Percentiles rank a stretch among this genome's conserved stretches.
Conservation (phyloP, 2,113 vertebrate genomes). For the Cettia cetti region DNA sequence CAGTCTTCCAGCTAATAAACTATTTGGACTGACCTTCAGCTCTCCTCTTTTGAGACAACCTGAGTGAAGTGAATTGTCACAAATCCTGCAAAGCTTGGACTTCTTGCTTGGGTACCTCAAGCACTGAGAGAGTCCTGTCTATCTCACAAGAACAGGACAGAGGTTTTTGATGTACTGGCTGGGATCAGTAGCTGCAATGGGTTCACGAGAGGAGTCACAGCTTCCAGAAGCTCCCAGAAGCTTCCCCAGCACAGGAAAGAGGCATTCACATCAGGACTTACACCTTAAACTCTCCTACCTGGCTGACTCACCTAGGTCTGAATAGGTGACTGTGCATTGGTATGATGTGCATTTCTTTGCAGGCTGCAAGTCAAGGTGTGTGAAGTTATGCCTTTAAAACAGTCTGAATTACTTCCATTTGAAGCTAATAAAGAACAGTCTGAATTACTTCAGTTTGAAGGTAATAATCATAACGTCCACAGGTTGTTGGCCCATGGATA, state of each 20-base stretch:
- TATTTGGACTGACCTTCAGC: not conserved
- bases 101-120: not conserved
- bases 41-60: not conserved
- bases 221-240: too few species aligned
- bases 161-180: not conserved
- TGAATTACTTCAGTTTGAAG: not conserved
- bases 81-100: conserved; percentile 1
- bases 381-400: not conserved
- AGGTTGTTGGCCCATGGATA: not conserved
- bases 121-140: not conserved
- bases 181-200: not conserved
- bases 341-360: not conserved
- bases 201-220: not conserved
- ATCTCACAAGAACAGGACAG: not conserved
- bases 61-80: not conserved
- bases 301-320: not conserved
- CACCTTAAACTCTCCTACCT: not conserved
- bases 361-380: not conserved
- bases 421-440: not conserved
- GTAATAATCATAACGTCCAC: not conserved
- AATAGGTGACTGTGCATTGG: not conserved
- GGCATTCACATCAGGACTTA: not conserved
- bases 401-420: not conserved
- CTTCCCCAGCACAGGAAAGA: not conserved
- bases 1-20: not conserved